Percentiles rank a stretch among this genome's conserved stretches.
Conservation (phyloP, 2,113 vertebrate species). For the Varanus salvator region DNA sequence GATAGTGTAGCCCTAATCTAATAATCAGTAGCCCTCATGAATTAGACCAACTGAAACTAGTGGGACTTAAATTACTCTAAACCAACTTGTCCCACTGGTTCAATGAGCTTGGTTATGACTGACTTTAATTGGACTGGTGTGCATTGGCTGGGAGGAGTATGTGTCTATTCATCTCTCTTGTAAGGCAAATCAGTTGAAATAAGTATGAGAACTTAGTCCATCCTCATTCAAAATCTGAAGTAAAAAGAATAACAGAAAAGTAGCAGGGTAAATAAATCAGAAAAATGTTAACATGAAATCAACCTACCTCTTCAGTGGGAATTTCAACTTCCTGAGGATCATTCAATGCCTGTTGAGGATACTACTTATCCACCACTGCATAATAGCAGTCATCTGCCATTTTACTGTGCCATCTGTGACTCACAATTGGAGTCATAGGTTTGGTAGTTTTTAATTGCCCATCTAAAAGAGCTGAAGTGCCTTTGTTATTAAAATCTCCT, state of each 20-base stretch:
- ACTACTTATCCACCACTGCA: slow-evolving; percentile 23
- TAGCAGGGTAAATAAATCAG: slow-evolving; percentile 10
- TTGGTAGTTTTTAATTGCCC: slow-evolving; percentile 50
- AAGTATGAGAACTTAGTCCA: background rate
- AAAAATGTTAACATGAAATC: slow-evolving; percentile 24
- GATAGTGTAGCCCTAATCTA: too few relatives aligned
- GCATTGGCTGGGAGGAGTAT: background rate
- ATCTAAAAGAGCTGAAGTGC: slow-evolving; percentile 26
- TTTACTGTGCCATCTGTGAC: slow-evolving; percentile 55
- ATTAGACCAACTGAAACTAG: too few relatives aligned
- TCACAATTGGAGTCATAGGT: slow-evolving; percentile 30
- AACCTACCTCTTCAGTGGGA: background rate
- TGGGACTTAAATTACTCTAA: too few relatives aligned
- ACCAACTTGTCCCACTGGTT: background rate
- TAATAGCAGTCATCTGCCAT: slow-evolving; percentile 43
- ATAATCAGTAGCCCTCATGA: too few relatives aligned
- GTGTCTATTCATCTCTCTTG: background rate
- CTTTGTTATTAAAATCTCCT: slow-evolving; percentile 55
- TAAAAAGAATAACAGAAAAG: background rate
- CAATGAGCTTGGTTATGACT: background rate
- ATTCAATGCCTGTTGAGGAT: background rate
- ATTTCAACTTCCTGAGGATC: slow-evolving; percentile 31
- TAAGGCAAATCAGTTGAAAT: background rate
- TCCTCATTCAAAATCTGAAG: background rate
- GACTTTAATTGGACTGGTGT: background rate